Evolutionary conservation across 2,888 invertebrate species (phyloP).

Genomic region (Pandemis heparana): DNA sequence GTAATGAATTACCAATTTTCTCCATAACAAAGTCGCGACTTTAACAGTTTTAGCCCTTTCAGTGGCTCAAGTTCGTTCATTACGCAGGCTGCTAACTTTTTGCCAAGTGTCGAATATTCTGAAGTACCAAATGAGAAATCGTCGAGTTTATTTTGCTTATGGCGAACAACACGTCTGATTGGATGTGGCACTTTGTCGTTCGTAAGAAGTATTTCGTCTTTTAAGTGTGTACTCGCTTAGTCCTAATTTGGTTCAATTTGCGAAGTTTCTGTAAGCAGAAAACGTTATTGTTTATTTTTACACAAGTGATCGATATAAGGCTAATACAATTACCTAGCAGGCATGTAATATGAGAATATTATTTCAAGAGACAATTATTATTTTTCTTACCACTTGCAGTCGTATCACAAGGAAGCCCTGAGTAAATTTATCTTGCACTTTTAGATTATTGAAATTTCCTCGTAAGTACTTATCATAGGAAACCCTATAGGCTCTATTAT

Average conservation of each 20-base stretch:
- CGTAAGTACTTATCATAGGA: too few species aligned
- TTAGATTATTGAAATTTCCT: too few species aligned
- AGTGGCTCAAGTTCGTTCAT: constrained; percentile 72
- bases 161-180: constrained; percentile 45
- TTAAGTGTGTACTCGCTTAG: constrained; percentile 20
- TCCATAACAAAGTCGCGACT: constrained; percentile 70
- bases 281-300: constrained; percentile 5
- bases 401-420: too few species aligned
- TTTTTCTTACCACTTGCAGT: too few species aligned
- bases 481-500: too few species aligned
- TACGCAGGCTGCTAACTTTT: constrained; percentile 65
- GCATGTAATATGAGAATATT: too few species aligned
- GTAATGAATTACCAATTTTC: constrained; percentile 77
- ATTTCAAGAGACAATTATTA: too few species aligned
- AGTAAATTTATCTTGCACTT: too few species aligned
- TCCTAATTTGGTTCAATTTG: constrained; percentile 13
- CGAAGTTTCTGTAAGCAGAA: constrained; percentile 6
- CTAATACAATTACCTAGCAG: neutral
- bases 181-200: constrained; percentile 51
- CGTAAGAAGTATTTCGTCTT: constrained; percentile 16
- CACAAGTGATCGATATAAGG: neutral
- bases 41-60: constrained; percentile 72
- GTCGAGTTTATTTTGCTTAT: constrained; percentile 62
- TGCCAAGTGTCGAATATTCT: constrained; percentile 62
- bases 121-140: constrained; percentile 63